Conservation (phyloP, 2,113 vertebrate species). For the Rattus rattus region DNA sequence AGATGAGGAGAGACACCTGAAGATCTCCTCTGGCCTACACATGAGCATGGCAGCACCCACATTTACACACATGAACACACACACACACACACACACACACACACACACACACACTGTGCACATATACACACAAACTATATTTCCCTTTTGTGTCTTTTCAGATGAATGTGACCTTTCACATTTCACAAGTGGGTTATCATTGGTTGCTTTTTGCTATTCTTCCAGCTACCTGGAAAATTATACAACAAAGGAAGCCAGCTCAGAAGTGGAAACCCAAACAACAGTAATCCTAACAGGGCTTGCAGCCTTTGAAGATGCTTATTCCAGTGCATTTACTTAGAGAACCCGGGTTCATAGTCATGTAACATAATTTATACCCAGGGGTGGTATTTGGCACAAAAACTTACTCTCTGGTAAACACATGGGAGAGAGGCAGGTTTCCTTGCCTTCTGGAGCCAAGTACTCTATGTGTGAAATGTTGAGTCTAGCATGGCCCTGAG, state of each 20-base stretch:
- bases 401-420: background rate
- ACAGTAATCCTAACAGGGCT: background rate
- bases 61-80: background rate
- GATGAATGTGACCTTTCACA: background rate
- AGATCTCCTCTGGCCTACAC: background rate
- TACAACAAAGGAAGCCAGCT: background rate
- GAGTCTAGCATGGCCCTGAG: background rate
- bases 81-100: background rate
- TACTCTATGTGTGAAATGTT: background rate
- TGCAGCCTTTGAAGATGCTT: background rate
- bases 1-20: background rate
- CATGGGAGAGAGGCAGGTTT: background rate
- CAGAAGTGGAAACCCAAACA: background rate
- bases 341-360: background rate
- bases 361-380: background rate
- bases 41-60: background rate
- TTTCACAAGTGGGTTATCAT: background rate
- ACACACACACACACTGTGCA: background rate
- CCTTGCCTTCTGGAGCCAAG: background rate
- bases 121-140: background rate
- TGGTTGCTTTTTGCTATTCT: background rate
- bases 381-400: background rate
- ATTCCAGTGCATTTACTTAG: background rate
- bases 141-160: background rate
- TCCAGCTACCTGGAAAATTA: background rate